These are phyloP conservation scores for Uropsilus gracilis DNA, from an alignment of 2,113 vertebrate species.

Conservation along the genomic window DNA sequence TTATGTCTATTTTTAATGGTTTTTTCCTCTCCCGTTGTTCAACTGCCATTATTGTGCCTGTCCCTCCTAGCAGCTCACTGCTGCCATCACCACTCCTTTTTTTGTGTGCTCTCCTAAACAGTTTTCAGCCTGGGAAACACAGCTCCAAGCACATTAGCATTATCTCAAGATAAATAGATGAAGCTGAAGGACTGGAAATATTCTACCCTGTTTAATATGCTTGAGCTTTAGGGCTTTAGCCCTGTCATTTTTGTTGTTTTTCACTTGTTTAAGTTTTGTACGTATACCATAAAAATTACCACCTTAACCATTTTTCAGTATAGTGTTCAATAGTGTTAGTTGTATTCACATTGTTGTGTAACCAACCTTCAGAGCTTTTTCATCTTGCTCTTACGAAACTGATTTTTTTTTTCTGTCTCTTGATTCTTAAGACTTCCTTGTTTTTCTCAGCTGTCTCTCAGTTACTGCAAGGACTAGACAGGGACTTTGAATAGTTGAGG, in stretches of 20 bases:
- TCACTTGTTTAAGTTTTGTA: not conserved
- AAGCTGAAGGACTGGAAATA: not conserved
- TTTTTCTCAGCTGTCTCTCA: slow-evolving; percentile 16
- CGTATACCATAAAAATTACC: not conserved
- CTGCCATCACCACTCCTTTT: not conserved
- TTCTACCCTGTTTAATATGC: not conserved
- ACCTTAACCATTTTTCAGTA: not conserved
- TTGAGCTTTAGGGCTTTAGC: not conserved
- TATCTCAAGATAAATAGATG: not conserved
- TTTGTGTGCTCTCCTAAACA: not conserved
- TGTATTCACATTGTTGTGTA: not conserved
- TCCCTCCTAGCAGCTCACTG: not conserved
- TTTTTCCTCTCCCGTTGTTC: not conserved
- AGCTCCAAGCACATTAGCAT: not conserved
- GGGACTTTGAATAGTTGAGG: not conserved
- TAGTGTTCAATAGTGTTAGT: not conserved
- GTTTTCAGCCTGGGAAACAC: not conserved
- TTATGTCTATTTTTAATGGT: not conserved
- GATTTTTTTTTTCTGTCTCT: not conserved
- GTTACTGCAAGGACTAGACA: not conserved
- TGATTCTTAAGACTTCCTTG: not conserved
- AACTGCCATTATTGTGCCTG: not conserved
- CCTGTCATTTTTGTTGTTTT: not conserved
- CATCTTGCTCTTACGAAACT: not conserved
- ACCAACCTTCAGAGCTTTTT: not conserved